Evolutionary conservation across 2,888 invertebrate species (phyloP), one percentile per base, ranked within the genome.

Genomic region (Oscheius myriophilus): DNA sequence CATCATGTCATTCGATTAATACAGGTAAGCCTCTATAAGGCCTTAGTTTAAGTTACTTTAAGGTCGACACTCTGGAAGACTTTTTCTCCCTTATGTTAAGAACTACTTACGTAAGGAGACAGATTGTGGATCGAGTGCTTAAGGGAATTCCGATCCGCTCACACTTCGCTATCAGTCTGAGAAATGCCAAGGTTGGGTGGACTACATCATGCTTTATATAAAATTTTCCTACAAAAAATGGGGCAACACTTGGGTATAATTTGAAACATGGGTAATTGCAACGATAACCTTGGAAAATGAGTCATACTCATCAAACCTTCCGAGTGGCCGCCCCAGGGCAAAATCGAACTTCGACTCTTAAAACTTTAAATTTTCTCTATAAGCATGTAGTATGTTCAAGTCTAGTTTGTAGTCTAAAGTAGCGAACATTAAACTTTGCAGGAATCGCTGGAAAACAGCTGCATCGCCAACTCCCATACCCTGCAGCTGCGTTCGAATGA

Each of bases 71-170:
- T 16, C 75, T 85, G 51, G 79, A 83, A 46, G 84, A 87, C 67
- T 87, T 86, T 78, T 84, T 82, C 78, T 77, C 80, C 2, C 70
- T 87, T n/a, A 86, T 86, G 86, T 82, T 84, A 75, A 73, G 83
- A 63, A 82, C 86, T 1, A 69, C 84, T 1, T 81, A 84, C 41
- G 82, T 86, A 7, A 76, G 86, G 2, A 74, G 86, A 12, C 84
- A 85, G 65, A 86, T 86, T 58, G 86, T 86, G 16, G 82, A 84
- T 49, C 73, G 84, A 16, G 85, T 86, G 4, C 73, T 86, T 11
- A 86, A 86, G 58, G 86, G 86, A 62, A 78, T 85, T 33, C 86
- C 86, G 7, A 84, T 86, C 51, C 70, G 80, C 26, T 70, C 80
- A 18, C 86, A 87, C 61, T 86, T 86, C 54, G 75, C 72, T 9